Evolutionary conservation across 2,113 vertebrate genomes (phyloP).

Genomic region (Trichechus manatus): DNA sequence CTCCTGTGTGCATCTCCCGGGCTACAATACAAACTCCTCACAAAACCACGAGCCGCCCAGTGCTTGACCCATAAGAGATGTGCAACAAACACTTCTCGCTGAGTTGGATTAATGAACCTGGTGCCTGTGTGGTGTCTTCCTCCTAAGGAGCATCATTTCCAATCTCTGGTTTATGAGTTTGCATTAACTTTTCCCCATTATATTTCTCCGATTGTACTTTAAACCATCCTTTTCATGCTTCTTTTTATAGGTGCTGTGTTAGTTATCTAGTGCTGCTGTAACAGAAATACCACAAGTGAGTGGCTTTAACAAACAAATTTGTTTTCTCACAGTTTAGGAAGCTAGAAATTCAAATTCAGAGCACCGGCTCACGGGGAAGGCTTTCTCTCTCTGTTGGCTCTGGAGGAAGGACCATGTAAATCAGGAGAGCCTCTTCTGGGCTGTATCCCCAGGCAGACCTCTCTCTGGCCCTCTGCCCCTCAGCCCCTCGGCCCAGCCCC

Average conservation of each 20-base stretch:
- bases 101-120: not conserved
- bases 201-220: not conserved
- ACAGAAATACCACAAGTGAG: no score
- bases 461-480: no score
- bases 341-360: no score
- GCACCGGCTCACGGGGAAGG: no score
- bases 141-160: conserved; percentile 10
- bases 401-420: no score
- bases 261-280: no score
- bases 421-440: no score
- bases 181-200: conserved; percentile 26
- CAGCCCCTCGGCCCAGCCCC: no score
- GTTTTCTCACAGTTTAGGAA: no score
- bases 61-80: not conserved
- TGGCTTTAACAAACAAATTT: no score
- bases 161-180: conserved; percentile 31
- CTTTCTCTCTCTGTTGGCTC: no score
- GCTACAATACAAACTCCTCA: not conserved
- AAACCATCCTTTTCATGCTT: not conserved
- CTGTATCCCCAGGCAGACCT: no score
- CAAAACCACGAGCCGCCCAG: not conserved
- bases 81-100: not conserved
- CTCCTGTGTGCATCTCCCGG: not conserved
- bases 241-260: not conserved
- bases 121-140: not conserved